These are phyloP conservation scores for Scartelaos histophorus DNA, from an alignment of 2,113 vertebrate genomes.

Conservation along the genomic window DNA sequence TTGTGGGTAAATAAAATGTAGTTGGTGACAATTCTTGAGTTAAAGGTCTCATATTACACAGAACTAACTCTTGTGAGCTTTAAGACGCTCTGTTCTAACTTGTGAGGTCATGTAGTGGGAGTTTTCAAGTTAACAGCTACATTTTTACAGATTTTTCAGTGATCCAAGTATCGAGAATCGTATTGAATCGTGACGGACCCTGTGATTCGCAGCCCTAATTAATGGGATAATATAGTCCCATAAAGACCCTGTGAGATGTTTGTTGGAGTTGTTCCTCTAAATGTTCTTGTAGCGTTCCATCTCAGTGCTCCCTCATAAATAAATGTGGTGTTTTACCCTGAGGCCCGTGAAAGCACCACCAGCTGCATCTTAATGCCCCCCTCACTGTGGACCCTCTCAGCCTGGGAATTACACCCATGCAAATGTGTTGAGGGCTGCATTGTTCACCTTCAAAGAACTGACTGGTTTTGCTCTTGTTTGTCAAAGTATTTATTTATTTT, in stretches of 20 bases:
- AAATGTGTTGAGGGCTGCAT: not conserved
- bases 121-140: too few species aligned
- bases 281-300: conserved; percentile 7
- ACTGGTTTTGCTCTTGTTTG: not conserved
- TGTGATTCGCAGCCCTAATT: too few species aligned
- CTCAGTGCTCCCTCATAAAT: not conserved
- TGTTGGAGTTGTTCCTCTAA: not conserved
- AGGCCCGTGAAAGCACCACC: conserved; percentile 4
- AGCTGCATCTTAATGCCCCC: conserved; percentile 8
- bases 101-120: too few species aligned
- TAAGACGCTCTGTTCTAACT: too few species aligned
- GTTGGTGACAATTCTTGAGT: not conserved
- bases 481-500: not conserved
- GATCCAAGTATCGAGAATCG: too few species aligned
- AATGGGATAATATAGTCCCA: not conserved
- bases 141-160: too few species aligned
- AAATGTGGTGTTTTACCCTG: not conserved
- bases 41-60: too few species aligned
- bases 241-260: not conserved
- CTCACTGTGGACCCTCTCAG: not conserved
- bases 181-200: too few species aligned
- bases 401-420: not conserved
- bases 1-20: not conserved
- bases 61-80: too few species aligned
- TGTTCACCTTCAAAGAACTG: not conserved